Evolutionary conservation across 2,797 vertebrate species (phyloP).

Genomic region (Gephyroberyx darwinii): DNA sequence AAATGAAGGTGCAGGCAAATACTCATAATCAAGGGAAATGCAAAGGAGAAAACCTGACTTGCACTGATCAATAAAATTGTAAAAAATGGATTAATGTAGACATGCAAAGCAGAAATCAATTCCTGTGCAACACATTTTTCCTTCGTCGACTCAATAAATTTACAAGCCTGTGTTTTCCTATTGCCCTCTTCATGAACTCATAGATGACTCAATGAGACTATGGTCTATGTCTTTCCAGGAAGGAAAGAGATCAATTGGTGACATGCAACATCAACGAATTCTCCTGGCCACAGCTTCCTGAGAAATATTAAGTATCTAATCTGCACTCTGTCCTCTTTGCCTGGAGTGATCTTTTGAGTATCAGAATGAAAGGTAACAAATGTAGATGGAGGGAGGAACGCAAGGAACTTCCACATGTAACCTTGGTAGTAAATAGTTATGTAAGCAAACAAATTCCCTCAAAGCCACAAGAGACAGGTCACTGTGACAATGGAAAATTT

Average conservation of each 20-base stretch:
- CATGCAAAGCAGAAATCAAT: not conserved
- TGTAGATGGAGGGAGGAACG: too few relatives aligned
- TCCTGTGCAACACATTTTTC: not conserved
- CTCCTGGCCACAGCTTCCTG: not conserved
- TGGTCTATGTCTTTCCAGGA: too few relatives aligned
- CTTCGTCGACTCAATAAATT: not conserved
- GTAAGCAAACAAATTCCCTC: not conserved
- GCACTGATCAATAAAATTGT: not conserved
- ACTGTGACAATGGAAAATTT: not conserved
- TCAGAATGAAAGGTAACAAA: too few relatives aligned
- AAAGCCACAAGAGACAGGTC: not conserved
- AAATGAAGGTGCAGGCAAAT: not conserved
- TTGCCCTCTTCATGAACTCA: not conserved
- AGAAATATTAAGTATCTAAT: conserved; percentile 7
- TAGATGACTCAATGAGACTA: not conserved
- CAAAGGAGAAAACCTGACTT: not conserved
- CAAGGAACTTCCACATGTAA: not conserved
- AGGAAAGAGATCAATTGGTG: too few relatives aligned
- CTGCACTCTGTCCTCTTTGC: not conserved
- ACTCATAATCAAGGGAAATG: not conserved
- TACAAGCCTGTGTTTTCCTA: not conserved
- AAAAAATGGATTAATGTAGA: not conserved
- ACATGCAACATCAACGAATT: too few relatives aligned
- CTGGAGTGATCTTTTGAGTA: not conserved
- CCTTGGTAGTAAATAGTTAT: not conserved